phyloP scores from a whole-genome alignment of 37 sponge, comb jelly and placozoan genomes.

The Aphrocallistes beatrix region DNA sequence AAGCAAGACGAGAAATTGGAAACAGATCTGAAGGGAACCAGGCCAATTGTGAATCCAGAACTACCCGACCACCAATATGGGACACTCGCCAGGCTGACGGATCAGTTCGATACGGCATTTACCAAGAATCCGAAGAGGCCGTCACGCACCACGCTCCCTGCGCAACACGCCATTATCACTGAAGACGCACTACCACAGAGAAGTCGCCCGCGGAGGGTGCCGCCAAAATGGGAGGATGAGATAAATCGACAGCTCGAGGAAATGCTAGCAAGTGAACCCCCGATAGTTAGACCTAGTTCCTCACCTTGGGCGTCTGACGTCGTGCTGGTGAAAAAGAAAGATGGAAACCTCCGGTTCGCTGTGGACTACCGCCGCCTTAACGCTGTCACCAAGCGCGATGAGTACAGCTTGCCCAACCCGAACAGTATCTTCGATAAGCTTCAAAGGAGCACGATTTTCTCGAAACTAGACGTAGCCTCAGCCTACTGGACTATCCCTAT shows the following conservation, averaged over 20 bases:
- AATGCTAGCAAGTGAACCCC: not conserved
- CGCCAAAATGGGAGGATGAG: not conserved
- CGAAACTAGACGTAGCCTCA: not conserved
- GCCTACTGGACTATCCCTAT: constrained; percentile 9
- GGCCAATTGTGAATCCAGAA: not conserved
- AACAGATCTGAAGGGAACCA: not conserved
- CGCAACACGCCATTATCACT: not conserved
- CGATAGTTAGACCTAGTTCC: not conserved
- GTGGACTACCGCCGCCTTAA: too few species aligned
- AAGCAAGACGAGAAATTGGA: not conserved
- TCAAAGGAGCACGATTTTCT: not conserved
- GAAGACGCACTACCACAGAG: constrained; percentile 6
- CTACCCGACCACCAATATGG: not conserved
- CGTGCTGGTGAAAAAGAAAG: constrained; percentile 21
- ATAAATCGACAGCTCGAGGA: not conserved
- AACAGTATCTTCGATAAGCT: constrained; percentile 13
- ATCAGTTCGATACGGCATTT: not conserved
- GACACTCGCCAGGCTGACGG: not conserved
- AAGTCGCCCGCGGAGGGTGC: not conserved
- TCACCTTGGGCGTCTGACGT: constrained; percentile 18
- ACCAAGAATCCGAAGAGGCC: not conserved
- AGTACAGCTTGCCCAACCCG: too few species aligned
- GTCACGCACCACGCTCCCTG: not conserved
- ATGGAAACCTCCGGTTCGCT: not conserved
- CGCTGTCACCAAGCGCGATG: too few species aligned